These are phyloP conservation scores for Entomobrya multifasciata DNA, from an alignment of 2,888 invertebrate genomes.

Conservation along the genomic window DNA sequence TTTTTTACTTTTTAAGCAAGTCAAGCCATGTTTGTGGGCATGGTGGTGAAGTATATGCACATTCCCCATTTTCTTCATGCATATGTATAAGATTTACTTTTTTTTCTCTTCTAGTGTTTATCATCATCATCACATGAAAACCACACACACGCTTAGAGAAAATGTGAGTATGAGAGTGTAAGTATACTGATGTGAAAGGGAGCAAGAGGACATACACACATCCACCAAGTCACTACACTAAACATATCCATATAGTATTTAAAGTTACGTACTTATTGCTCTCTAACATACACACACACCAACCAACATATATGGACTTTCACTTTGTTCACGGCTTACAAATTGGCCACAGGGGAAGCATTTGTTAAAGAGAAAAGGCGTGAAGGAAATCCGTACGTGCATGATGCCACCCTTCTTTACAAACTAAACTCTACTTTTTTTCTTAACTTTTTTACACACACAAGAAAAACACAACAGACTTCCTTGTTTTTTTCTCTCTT, in stretches of 20 bases:
- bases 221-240: too few relatives aligned
- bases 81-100: slow-evolving; percentile 48
- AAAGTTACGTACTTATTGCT: not conserved
- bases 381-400: slow-evolving; percentile 66
- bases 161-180: too few relatives aligned
- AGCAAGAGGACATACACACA: too few relatives aligned
- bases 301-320: slow-evolving; percentile 32
- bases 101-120: slow-evolving; percentile 36
- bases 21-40: not conserved
- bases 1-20: slow-evolving; percentile 35
- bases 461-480: not conserved
- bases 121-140: slow-evolving; percentile 16
- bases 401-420: slow-evolving; percentile 18
- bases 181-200: too few relatives aligned
- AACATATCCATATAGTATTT: too few relatives aligned
- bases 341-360: slow-evolving; percentile 74
- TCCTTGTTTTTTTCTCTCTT: not conserved
- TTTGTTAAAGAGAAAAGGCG: slow-evolving; percentile 71
- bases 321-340: slow-evolving; percentile 66
- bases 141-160: slow-evolving; percentile 27
- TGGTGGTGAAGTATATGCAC: slow-evolving; percentile 1
- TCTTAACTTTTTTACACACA: not conserved
- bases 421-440: slow-evolving; percentile 17
- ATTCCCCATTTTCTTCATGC: slow-evolving; percentile 33
- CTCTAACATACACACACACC: not conserved